Evolutionary conservation across 1,140 invertebrate species (phyloP).

Genomic region (Pectinophora gossypiella): DNA sequence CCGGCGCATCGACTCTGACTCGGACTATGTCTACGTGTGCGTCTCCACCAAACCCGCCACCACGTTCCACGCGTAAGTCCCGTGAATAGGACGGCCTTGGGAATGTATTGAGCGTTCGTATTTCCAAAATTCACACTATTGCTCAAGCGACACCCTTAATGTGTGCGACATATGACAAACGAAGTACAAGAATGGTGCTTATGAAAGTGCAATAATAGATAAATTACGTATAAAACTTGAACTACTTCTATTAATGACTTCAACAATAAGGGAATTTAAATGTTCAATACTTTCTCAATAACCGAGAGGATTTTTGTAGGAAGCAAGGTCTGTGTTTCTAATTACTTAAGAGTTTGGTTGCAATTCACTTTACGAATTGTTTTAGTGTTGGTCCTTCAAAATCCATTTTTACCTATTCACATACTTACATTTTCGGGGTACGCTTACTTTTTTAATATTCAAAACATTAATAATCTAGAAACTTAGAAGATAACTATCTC

Average conservation of each 20-base stretch:
- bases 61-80: conserved; percentile 25
- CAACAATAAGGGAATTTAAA: too few relatives aligned
- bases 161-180: too few relatives aligned
- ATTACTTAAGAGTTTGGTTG: conserved; percentile 36
- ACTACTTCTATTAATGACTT: too few relatives aligned
- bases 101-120: conserved; percentile 5
- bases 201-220: too few relatives aligned
- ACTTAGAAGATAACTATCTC: too few relatives aligned
- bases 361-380: conserved; percentile 35
- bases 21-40: conserved; percentile 63
- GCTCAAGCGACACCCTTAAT: too few relatives aligned
- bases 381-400: conserved; percentile 40
- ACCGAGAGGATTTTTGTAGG: neutral
- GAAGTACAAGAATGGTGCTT: too few relatives aligned
- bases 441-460: too few relatives aligned
- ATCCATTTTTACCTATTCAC: conserved; percentile 48
- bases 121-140: too few relatives aligned
- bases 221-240: too few relatives aligned
- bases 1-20: conserved; percentile 49
- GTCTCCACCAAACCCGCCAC: conserved; percentile 52
- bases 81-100: conserved; percentile 25
- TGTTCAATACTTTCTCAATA: too few relatives aligned
- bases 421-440: neutral
- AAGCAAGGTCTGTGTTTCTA: conserved; percentile 19
- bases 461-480: too few relatives aligned